Conservation (phyloP, 2,113 vertebrate genomes). For the Eudyptes chrysolophus region DNA sequence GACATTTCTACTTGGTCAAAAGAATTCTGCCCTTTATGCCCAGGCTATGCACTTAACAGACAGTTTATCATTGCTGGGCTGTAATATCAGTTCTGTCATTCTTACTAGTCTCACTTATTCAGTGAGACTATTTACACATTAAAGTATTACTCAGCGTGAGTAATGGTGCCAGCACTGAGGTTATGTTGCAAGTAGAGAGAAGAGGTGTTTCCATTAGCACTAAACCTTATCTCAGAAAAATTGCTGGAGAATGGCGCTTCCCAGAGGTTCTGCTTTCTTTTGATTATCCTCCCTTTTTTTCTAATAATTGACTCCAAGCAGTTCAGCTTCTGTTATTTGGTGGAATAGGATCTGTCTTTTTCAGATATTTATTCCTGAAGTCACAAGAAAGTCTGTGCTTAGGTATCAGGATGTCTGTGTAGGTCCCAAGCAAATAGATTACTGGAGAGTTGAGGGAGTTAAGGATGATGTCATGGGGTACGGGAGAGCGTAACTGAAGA, state of each 20-base stretch:
- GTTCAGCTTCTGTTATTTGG: not conserved
- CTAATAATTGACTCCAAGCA: constrained; percentile 14
- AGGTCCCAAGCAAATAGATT: not conserved
- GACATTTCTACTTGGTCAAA: not conserved
- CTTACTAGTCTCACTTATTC: not conserved
- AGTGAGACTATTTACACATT: constrained; percentile 27
- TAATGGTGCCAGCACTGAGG: constrained; percentile 1
- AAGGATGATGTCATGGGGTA: not conserved
- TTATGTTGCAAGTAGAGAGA: constrained; percentile 1
- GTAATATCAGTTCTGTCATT: not conserved
- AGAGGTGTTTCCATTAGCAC: not conserved
- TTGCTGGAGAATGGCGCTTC: not conserved
- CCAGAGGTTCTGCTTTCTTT: constrained; percentile 6
- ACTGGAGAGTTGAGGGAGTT: not conserved
- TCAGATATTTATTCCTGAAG: not conserved
- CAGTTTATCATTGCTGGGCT: not conserved
- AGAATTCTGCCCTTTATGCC: not conserved
- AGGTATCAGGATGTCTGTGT: not conserved
- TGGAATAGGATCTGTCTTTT: not conserved
- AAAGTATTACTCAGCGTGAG: constrained; percentile 33
- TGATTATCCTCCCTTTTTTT: constrained; percentile 16
- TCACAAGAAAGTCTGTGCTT: not conserved
- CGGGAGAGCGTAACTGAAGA: not conserved
- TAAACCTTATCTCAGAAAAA: constrained; percentile 34
- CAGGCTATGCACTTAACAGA: not conserved